phyloP scores from a whole-genome alignment of 1,140 invertebrate species.

The Eurosta solidaginis region DNA sequence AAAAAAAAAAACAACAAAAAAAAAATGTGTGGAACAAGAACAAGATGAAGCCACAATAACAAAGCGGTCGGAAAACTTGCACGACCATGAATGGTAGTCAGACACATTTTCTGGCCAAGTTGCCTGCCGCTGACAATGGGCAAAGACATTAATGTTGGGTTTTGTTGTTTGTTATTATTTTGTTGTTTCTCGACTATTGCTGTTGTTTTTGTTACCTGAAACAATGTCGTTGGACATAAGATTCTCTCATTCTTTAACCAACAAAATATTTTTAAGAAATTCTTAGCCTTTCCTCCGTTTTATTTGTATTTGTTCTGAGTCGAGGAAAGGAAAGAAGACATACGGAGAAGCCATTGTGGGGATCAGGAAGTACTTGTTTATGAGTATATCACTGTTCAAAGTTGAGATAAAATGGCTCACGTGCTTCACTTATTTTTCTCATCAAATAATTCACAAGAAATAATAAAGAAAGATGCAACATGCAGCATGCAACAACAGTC shows the following conservation, averaged over 20 bases:
- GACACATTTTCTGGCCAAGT: neutral
- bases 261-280: neutral
- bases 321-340: neutral
- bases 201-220: neutral
- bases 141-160: neutral
- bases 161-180: neutral
- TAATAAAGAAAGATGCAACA: neutral
- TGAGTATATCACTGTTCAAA: conserved; percentile 4
- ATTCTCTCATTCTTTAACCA: too few relatives aligned
- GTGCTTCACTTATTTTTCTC: neutral
- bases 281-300: too few relatives aligned
- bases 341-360: too few relatives aligned
- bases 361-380: conserved; percentile 16
- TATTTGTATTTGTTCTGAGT: neutral
- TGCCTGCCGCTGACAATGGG: neutral
- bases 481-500: neutral
- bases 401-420: neutral
- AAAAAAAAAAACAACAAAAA: neutral
- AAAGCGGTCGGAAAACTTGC: neutral
- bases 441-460: neutral
- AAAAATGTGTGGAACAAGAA: neutral
- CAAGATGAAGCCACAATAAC: neutral
- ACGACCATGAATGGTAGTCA: neutral
- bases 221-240: too few relatives aligned
- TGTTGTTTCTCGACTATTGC: neutral